Evolutionary conservation across 2,888 invertebrate species (phyloP), one percentile per base, ranked within the genome.

Genomic region (Leptogaster cylindrica): DNA sequence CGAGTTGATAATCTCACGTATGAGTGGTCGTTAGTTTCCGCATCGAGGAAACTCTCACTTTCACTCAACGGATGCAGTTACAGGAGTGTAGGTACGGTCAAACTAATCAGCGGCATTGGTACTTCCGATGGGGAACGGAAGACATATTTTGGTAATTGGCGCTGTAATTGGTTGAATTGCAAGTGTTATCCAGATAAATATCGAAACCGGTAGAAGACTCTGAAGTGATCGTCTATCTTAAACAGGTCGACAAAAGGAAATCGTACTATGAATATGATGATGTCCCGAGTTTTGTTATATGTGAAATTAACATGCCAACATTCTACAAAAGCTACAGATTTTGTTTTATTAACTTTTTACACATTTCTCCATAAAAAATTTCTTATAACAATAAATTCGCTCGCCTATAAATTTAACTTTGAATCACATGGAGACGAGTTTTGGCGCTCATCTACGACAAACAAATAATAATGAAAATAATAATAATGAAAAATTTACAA

Each of bases 401-500:
- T 52, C 31, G 31, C 31, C 33, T 52, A 52, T 31, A 28, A 31
- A 52, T 18, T 52, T 52, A n/a, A 46, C 20, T 52, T 8, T 18
- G 27, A 28, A 52, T 52, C 52, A 52, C 52, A 52, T 33, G 52
- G 31, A 31, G 52, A 52, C 52, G 52, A 52, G 52, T 52, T 52
- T 18, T 23, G 16, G 28, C 28, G 23, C 52, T 52, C 52, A 52
- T 52, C 52, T 18, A 14, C 31, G 33, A 31, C 10, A 52, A 31
- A 52, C 16, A 52, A 33, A 33, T 28, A 52, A 33, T 20, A 52
- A 31, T 10, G 10, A 20, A 51, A 28, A 28, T 25, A 51, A 14
- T 51, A 28, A 51, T 28, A 51, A 28, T 25, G 28, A 28, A 23
- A 25, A 14, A 10, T 58, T 58, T 58, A 28, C 27, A 58, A 23